Percentiles rank a stretch among this genome's conserved stretches.
Evolutionary conservation across 2,888 invertebrate genomes (phyloP).

Genomic region (Cantharis lateralis): DNA sequence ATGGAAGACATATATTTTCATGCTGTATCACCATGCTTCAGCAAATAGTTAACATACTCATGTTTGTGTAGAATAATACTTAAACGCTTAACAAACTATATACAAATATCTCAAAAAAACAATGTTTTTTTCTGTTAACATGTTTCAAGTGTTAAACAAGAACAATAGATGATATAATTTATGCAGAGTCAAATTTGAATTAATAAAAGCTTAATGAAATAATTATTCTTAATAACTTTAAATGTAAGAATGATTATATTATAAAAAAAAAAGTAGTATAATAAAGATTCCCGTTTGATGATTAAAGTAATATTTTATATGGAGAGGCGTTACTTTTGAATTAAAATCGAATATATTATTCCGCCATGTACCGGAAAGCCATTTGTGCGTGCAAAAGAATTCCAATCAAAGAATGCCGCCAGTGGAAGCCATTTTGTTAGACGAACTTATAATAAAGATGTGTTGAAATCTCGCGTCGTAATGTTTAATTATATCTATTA

Average conservation of each 20-base stretch:
- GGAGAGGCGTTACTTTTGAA: conserved; percentile 42
- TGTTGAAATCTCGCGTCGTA: conserved; percentile 30
- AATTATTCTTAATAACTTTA: conserved; percentile 1
- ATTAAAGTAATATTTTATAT: conserved; percentile 43
- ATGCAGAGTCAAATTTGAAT: not conserved
- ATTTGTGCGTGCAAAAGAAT: conserved; percentile 37
- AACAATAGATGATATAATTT: conserved; percentile 2
- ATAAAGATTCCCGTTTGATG: conserved; percentile 40
- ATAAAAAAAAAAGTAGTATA: conserved; percentile 34
- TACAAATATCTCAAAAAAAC: conserved; percentile 1
- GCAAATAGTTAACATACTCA: conserved; percentile 16
- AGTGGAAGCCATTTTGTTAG: conserved; percentile 41
- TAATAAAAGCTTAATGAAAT: conserved; percentile 2
- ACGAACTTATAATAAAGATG: conserved; percentile 39
- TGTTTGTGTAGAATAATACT: conserved; percentile 7
- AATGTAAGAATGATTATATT: conserved; percentile 18
- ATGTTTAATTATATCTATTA: conserved; percentile 5
- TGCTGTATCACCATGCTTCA: conserved; percentile 26
- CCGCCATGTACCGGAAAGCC: conserved; percentile 34
- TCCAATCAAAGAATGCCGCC: conserved; percentile 42
- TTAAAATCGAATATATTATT: conserved; percentile 41
- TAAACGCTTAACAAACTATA: conserved; percentile 10
- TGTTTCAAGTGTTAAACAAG: conserved; percentile 7
- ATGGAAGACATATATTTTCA: conserved; percentile 14
- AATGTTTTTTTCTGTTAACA: conserved; percentile 1